Conservation (phyloP, 2,113 vertebrate species). For the Andinoacara biseriatus region DNA sequence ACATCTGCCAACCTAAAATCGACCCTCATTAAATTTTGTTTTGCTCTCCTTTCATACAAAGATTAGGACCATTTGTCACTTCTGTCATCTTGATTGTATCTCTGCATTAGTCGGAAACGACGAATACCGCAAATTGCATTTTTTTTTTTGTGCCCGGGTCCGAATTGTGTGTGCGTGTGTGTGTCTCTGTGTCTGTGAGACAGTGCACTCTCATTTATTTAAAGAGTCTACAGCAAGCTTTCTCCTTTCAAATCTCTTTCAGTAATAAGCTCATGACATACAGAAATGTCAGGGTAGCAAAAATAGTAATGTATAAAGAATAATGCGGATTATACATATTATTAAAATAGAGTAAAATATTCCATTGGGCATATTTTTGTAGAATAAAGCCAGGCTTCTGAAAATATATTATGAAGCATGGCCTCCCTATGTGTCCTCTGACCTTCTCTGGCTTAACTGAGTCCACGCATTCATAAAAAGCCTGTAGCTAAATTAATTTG, state of each 20-base stretch:
- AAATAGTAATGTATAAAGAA: background rate
- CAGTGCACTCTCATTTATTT: slow-evolving; percentile 32
- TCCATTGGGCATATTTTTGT: background rate
- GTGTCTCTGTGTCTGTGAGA: background rate
- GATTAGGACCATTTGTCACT: slow-evolving; percentile 69
- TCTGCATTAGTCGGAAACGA: slow-evolving; percentile 42
- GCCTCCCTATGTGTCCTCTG: slow-evolving; percentile 22
- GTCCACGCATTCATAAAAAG: slow-evolving; percentile 45
- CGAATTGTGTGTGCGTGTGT: background rate
- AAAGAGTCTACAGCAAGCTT: slow-evolving; percentile 6
- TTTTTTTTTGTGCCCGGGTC: slow-evolving; percentile 16
- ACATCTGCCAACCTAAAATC: slow-evolving; percentile 55
- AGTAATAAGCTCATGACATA: slow-evolving; percentile 31
- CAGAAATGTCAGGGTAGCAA: slow-evolving; percentile 10
- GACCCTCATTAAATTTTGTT: slow-evolving; percentile 68
- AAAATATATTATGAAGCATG: slow-evolving; percentile 22
- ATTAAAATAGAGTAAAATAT: background rate
- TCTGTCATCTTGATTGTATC: slow-evolving; percentile 71
- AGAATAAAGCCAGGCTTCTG: background rate
- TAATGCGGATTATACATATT: background rate
- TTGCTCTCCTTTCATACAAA: slow-evolving; percentile 56
- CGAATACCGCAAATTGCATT: slow-evolving; percentile 52
- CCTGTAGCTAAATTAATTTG: slow-evolving; percentile 57
- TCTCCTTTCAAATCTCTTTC: background rate
- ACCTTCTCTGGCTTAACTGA: slow-evolving; percentile 9